phyloP scores from a whole-genome alignment of 2,888 invertebrate species.

The Xylocampa areola region DNA sequence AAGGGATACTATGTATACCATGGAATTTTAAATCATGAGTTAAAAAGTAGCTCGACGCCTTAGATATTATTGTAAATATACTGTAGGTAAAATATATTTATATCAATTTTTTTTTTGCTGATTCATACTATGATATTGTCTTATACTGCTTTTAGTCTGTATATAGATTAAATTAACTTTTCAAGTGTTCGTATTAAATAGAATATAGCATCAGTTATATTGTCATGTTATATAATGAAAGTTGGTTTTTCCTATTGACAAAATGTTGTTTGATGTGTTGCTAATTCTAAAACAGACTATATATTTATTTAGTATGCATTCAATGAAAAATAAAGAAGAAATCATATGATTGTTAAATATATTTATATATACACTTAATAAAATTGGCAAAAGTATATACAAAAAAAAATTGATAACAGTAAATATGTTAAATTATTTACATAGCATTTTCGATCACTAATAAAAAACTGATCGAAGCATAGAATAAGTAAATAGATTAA shows the following conservation, averaged over 20 bases:
- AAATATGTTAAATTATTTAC: background rate
- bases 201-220: too few relatives aligned
- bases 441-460: too few relatives aligned
- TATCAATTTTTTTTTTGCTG: constrained; percentile 7
- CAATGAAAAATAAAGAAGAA: constrained; percentile 9
- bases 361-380: constrained; percentile 45
- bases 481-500: constrained; percentile 14
- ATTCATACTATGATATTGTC: constrained; percentile 17
- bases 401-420: constrained; percentile 21
- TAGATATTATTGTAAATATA: constrained; percentile 8
- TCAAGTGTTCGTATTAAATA: too few relatives aligned
- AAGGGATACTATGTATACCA: constrained; percentile 97
- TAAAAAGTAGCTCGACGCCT: background rate
- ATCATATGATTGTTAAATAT: constrained; percentile 43
- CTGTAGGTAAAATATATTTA: background rate
- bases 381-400: constrained; percentile 51
- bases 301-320: constrained; percentile 12
- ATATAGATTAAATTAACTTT: constrained; percentile 23
- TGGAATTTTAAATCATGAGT: constrained; percentile 94
- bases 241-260: too few relatives aligned
- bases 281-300: too few relatives aligned
- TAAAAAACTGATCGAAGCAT: too few relatives aligned
- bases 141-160: constrained; percentile 22
- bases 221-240: too few relatives aligned
- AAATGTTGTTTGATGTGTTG: too few relatives aligned